phyloP scores from a whole-genome alignment of 2,797 vertebrate genomes.

The Neoniphon sammara region DNA sequence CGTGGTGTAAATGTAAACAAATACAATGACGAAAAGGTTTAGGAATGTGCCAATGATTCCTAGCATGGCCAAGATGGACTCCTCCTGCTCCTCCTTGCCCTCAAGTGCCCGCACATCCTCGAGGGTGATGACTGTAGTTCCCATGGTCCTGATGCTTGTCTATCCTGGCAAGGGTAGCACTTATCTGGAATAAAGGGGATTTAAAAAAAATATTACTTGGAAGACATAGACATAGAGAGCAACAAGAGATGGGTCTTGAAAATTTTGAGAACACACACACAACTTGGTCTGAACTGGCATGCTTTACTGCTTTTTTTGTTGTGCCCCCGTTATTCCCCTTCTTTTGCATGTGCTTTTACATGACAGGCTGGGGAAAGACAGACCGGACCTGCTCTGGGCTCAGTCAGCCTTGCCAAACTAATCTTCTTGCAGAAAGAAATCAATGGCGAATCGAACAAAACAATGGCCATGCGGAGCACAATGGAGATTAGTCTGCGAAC shows the following conservation, averaged over 20 bases:
- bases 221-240: neutral
- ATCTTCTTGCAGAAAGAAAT: slow-evolving; percentile 25
- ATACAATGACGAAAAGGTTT: slow-evolving; percentile 92
- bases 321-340: neutral
- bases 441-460: slow-evolving; percentile 40
- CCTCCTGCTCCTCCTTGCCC: slow-evolving; percentile 92
- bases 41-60: slow-evolving; percentile 91
- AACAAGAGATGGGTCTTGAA: neutral
- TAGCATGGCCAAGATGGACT: slow-evolving; percentile 90
- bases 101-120: slow-evolving; percentile 88
- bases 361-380: slow-evolving; percentile 3
- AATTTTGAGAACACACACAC: neutral
- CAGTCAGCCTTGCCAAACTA: neutral
- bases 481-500: slow-evolving; percentile 37
- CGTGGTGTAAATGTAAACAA: slow-evolving; percentile 92
- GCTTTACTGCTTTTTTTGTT: neutral
- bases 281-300: neutral
- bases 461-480: slow-evolving; percentile 21
- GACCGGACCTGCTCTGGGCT: neutral
- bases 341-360: neutral
- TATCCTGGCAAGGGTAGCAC: slow-evolving; percentile 80
- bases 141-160: slow-evolving; percentile 83
- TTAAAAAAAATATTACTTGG: slow-evolving; percentile 21
- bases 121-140: slow-evolving; percentile 87
- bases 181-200: slow-evolving; percentile 79